These are phyloP conservation scores for Progne subis DNA, from an alignment of 2,113 vertebrate species.

Conservation along the genomic window DNA sequence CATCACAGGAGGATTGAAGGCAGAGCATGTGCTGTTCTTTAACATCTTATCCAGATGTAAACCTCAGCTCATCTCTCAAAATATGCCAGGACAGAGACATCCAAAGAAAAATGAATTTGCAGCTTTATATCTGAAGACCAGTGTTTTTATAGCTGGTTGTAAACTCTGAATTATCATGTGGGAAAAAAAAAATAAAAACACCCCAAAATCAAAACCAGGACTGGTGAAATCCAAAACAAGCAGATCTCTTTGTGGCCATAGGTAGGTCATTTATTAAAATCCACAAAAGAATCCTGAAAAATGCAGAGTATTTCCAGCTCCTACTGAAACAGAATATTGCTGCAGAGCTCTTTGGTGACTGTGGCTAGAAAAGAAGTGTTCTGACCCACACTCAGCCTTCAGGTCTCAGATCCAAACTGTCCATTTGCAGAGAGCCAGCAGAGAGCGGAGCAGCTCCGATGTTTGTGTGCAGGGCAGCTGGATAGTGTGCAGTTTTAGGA, in stretches of 20 bases:
- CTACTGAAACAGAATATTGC: neutral
- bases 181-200: neutral
- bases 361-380: neutral
- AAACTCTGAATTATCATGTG: neutral
- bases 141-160: neutral
- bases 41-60: neutral
- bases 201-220: neutral
- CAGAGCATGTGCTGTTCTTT: neutral
- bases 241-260: neutral
- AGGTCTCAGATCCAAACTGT: neutral
- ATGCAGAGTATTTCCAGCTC: neutral
- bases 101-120: neutral
- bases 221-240: neutral
- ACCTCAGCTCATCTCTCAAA: neutral
- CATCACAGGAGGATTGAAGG: neutral
- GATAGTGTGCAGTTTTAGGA: constrained; percentile 47
- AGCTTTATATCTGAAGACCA: neutral
- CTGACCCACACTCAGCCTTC: neutral
- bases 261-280: neutral
- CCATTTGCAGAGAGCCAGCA: neutral
- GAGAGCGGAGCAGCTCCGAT: neutral
- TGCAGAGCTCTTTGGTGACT: neutral
- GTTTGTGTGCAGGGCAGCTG: neutral
- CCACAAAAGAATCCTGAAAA: neutral
- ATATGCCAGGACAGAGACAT: neutral